A percentile compares a stretch with the other conserved stretches of the same genome.
Evolutionary conservation across 2,113 vertebrate species (phyloP).

Genomic region (Nannospalax galili): DNA sequence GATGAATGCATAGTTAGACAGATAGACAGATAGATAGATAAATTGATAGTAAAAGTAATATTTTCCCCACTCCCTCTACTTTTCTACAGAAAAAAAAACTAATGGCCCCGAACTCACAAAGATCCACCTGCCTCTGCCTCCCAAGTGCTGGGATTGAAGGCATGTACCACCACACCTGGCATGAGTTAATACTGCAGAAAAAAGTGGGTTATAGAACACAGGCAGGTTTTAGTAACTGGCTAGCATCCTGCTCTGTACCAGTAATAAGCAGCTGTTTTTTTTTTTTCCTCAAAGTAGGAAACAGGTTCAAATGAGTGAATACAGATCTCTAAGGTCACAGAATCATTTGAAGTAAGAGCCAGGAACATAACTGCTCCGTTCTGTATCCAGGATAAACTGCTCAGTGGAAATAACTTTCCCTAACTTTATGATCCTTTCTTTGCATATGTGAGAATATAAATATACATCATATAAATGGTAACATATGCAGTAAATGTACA

Average conservation of each 20-base stretch:
- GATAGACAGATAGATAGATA: not conserved
- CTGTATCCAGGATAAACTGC: not conserved
- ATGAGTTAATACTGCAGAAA: not conserved
- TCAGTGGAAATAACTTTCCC: not conserved
- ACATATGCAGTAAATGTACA: too few species aligned
- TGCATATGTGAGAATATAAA: not conserved
- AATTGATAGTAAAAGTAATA: not conserved
- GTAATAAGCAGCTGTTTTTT: not conserved
- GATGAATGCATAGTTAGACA: not conserved
- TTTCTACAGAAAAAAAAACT: not conserved
- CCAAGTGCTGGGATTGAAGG: too few species aligned
- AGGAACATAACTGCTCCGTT: not conserved
- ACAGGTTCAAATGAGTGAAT: not conserved
- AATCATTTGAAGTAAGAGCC: not conserved
- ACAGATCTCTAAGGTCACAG: constrained; percentile 23
- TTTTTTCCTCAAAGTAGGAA: not conserved
- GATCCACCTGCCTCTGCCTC: too few species aligned
- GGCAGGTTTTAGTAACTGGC: not conserved
- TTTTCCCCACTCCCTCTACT: not conserved
- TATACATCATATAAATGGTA: not conserved
- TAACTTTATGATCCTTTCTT: not conserved
- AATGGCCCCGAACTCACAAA: too few species aligned
- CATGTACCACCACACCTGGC: too few species aligned
- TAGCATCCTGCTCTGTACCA: not conserved
- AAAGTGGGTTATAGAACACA: not conserved